Evolutionary conservation across 2,888 invertebrate genomes (phyloP).

Genomic region (Lochmaea capreae): DNA sequence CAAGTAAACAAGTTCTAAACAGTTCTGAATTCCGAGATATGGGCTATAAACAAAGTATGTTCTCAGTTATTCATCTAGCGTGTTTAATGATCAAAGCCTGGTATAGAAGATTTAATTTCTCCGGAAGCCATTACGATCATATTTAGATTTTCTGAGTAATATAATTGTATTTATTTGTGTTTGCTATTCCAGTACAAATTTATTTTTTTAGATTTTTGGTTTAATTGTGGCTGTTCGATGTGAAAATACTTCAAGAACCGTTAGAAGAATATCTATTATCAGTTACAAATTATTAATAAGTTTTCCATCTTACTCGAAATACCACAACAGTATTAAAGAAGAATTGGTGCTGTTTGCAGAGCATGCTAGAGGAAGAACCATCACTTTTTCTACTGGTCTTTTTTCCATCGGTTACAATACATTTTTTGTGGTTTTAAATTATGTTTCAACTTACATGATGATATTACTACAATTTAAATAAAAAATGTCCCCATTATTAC

Average conservation of each 20-base stretch:
- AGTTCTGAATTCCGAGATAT: too few relatives aligned
- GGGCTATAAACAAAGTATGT: too few relatives aligned
- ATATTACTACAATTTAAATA: constrained; percentile 38
- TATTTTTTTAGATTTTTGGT: constrained; percentile 22
- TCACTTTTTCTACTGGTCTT: constrained; percentile 39
- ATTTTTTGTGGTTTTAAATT: constrained; percentile 38
- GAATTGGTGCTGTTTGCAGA: constrained; percentile 41
- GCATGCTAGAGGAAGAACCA: constrained; percentile 32
- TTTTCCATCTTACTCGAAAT: constrained; percentile 27
- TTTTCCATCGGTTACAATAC: constrained; percentile 40
- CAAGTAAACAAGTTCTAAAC: too few relatives aligned
- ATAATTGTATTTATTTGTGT: not conserved
- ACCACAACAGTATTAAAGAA: constrained; percentile 24
- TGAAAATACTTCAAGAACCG: constrained; percentile 35
- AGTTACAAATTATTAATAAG: constrained; percentile 39
- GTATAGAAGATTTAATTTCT: too few relatives aligned
- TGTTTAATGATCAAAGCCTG: too few relatives aligned
- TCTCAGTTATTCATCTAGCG: too few relatives aligned
- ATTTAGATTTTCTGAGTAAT: not conserved
- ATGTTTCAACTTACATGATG: constrained; percentile 35
- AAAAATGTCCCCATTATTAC: not conserved
- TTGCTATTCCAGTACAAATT: not conserved
- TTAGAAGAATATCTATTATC: constrained; percentile 35
- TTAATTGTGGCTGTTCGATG: constrained; percentile 31
- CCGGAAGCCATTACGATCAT: too few relatives aligned